Conservation (phyloP, 2,113 vertebrate genomes). For the Eretmodus cyanostictus region DNA sequence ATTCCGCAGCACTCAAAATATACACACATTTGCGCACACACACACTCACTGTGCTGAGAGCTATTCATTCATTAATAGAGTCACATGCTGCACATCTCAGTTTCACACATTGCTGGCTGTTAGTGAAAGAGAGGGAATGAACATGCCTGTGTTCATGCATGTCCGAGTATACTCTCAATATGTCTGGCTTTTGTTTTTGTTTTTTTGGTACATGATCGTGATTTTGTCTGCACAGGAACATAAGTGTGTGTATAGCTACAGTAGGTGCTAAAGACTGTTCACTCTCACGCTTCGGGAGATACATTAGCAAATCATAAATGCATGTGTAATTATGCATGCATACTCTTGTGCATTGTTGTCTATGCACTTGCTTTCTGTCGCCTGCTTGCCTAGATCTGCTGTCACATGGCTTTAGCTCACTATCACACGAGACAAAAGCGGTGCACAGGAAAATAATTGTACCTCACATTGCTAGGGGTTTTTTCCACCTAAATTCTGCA, state of each 20-base stretch:
- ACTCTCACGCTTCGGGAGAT: not conserved
- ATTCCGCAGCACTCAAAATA: not conserved
- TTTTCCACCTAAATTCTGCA: not conserved
- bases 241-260: not conserved
- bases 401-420: conserved; percentile 39
- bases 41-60: not conserved
- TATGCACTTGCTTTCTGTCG: not conserved
- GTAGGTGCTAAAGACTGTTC: not conserved
- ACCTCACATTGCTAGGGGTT: not conserved
- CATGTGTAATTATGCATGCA: not conserved
- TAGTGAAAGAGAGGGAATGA: not conserved
- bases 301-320: not conserved
- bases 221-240: not conserved
- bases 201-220: not conserved
- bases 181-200: not conserved
- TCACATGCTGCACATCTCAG: conserved; percentile 33
- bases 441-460: not conserved
- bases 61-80: conserved; percentile 56
- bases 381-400: not conserved
- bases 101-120: conserved; percentile 26
- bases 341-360: conserved; percentile 4
- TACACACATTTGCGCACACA: not conserved
- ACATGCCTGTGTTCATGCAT: not conserved
- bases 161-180: not conserved
- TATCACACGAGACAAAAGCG: conserved; percentile 19